Base-by-base conservation (phyloP, 2,113 vertebrate species). In the Burhinus oedicnemus region DNA sequence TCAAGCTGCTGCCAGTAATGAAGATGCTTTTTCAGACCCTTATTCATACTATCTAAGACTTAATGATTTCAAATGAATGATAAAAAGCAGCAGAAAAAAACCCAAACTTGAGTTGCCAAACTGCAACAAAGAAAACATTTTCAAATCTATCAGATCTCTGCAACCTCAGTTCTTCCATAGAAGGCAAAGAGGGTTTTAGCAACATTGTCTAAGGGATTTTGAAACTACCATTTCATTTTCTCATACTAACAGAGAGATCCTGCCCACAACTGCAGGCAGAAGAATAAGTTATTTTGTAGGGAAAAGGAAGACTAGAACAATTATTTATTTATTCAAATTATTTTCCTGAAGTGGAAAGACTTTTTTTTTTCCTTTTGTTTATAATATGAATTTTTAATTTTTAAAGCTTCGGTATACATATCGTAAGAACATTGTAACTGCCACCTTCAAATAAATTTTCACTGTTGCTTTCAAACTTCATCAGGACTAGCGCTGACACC, bases 391-490 rank as follows among this genome's bases (percentile, higher is more conserved):
- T 29, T 80, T 45, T 70, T 70, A 18, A 44, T 60, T 70, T 70
- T 47, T 60, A 65, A 76, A 65, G 34, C 10, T 52, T 71, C 26
- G 6, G 6, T 51, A 29, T 15, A 36, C 0, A 0, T 32, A 60
- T 23, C 15, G 4, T 6, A 58, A 36, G 19, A 32, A 32, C 34
- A 21, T 6, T 0, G 2, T 13, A 64, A 69, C 58, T 0, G 2
- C 6, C 54, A 52, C 34, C 22, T 54, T 47, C 54, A 34, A 23
- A 8, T 8, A 23, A 15, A 8, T 15, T 19, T 17, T 18, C 1
- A 1, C 38, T 15, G 21, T 15, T 45, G 54, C 52, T 55, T 62
- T 51, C 64, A 57, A 36, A 20, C 18, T 7, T 30, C 8, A 5
- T 3, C 18, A 36, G 60, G 38, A 22, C 17, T 2, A 8, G 26